Conservation (phyloP, 2,888 invertebrate species). For the Morinoia aosen region DNA sequence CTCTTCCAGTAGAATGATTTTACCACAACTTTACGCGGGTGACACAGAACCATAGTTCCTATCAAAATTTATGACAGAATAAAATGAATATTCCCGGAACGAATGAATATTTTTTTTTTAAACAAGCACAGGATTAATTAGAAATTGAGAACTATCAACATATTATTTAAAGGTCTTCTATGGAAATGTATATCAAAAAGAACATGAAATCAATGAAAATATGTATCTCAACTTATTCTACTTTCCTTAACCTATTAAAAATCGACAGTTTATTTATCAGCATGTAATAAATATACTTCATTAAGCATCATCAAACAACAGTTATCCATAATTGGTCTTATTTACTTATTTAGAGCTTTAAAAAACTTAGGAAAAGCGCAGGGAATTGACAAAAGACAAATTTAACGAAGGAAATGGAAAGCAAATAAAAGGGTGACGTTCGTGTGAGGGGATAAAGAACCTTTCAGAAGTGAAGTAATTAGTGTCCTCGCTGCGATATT, state of each 20-base stretch:
- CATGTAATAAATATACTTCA: slow-evolving; percentile 36
- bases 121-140: background rate
- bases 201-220: slow-evolving; percentile 8
- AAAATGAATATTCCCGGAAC: background rate
- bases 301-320: slow-evolving; percentile 23
- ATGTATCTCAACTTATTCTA: slow-evolving; percentile 44
- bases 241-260: slow-evolving; percentile 49
- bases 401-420: slow-evolving; percentile 10
- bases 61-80: background rate
- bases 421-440: background rate
- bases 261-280: slow-evolving; percentile 33
- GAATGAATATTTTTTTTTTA: background rate
- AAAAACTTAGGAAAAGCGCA: slow-evolving; percentile 45
- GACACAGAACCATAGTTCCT: background rate
- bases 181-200: slow-evolving; percentile 13
- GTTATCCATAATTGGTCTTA: slow-evolving; percentile 36
- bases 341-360: slow-evolving; percentile 35
- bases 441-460: slow-evolving; percentile 9
- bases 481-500: background rate
- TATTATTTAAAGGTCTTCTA: background rate
- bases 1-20: background rate
- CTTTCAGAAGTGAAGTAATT: background rate
- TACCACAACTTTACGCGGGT: too few species aligned
- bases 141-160: slow-evolving; percentile 5
- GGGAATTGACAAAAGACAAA: slow-evolving; percentile 32